Conservation (phyloP, 2,113 vertebrate genomes). For the Nycticebus coucang region DNA sequence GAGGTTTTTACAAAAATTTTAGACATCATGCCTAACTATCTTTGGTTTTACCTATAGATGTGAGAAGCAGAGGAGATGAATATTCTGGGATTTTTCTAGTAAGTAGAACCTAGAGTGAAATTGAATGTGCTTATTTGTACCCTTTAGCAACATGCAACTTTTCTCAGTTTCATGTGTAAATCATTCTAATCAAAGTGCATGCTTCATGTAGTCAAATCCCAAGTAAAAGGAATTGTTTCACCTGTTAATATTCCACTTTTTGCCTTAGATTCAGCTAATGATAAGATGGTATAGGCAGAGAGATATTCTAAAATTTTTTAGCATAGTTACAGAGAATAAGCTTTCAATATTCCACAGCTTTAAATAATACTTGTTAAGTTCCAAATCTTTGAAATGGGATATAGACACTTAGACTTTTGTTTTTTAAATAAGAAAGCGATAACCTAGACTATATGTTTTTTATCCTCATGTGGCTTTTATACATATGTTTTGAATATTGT, state of each 20-base stretch:
- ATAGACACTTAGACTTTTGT: background rate
- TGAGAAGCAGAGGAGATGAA: background rate
- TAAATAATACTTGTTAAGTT: background rate
- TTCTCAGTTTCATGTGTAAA: conserved; percentile 2
- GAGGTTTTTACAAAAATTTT: background rate
- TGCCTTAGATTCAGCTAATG: background rate
- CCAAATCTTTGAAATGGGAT: background rate
- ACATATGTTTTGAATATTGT: background rate
- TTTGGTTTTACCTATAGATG: background rate
- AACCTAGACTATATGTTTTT: background rate
- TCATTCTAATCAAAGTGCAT: conserved; percentile 23
- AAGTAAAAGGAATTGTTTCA: background rate
- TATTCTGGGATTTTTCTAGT: background rate
- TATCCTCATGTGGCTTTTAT: background rate
- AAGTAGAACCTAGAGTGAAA: background rate
- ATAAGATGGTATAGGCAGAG: background rate
- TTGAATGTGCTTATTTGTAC: background rate
- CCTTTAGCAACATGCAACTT: background rate
- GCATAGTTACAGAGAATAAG: background rate
- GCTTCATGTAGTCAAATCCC: background rate
- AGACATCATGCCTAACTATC: background rate
- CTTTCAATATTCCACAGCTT: background rate
- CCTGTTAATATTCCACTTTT: background rate
- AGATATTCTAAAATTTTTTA: background rate
- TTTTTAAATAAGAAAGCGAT: background rate